Evolutionary conservation across 2,888 invertebrate genomes (phyloP).

Genomic region (Tetragonisca angustula): DNA sequence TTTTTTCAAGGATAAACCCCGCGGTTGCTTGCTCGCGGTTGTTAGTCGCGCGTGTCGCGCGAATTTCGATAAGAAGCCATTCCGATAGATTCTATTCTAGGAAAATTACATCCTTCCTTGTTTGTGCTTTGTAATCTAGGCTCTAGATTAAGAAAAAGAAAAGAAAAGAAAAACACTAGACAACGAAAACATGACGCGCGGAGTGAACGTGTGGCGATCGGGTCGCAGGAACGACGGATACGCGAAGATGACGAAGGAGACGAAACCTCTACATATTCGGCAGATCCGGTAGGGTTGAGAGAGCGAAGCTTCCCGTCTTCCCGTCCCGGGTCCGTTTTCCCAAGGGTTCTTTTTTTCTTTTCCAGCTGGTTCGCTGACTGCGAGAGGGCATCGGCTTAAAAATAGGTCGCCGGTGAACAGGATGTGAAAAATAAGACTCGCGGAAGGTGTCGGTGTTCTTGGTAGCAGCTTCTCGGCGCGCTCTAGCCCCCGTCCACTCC

Average conservation of each 20-base stretch:
- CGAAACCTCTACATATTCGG: not conserved
- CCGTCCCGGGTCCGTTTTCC: not conserved
- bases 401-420: slow-evolving; percentile 62
- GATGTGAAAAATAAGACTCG: slow-evolving; percentile 60
- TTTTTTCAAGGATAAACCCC: slow-evolving; percentile 40
- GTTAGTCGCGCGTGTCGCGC: not conserved
- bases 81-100: not conserved
- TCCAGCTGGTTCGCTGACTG: not conserved
- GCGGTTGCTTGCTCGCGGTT: not conserved
- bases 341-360: not conserved
- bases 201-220: not conserved
- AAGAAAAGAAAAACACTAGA: no score
- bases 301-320: not conserved
- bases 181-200: not conserved
- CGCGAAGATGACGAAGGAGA: not conserved
- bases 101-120: not conserved
- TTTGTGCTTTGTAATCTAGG: not conserved
- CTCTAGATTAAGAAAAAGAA: fast-evolving
- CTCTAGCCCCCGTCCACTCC: slow-evolving; percentile 13
- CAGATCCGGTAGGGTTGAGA: slow-evolving; percentile 11
- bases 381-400: slow-evolving; percentile 51
- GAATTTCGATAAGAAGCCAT: not conserved
- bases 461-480: slow-evolving; percentile 47
- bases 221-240: not conserved
- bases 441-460: slow-evolving; percentile 55